Evolutionary conservation across 1,140 invertebrate species (phyloP), one percentile per base, ranked within the genome.

Genomic region (Lerema accius): DNA sequence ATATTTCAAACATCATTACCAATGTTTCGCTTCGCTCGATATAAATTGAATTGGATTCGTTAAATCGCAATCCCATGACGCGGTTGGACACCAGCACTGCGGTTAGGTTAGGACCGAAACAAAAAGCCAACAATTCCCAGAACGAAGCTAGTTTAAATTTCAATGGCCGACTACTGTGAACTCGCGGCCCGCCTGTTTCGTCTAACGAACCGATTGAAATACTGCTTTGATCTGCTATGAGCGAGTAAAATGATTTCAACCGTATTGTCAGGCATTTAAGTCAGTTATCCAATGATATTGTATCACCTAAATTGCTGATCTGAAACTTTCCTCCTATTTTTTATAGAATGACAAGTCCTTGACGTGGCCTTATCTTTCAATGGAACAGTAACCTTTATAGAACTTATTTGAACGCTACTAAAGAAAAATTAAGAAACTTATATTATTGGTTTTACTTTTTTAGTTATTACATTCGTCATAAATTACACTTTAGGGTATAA

Each of bases 181-280:
- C 64, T 45, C 42, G 42, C 67, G 60, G 59, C 74, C 43, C 55
- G 55, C 42, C 55, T 45, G 65, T 76, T 77, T 77, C 63, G 69
- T 76, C 73, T 74, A 78, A 81, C 76, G 73, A 82, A 82, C 76
- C 73, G 77, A 80, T 82, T 75, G 77, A 78, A 80, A 82, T 78
- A 79, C 72, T 69, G 68, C 75, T 80, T 78, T 75, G 71, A 74
- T 73, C 69, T 69, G 17, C 4, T 42, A 32, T 5, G 16, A 15
- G 39, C 23, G 35, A 35, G 35, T 45, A 73, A 61, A 67, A 39
- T 23, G 63, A 23, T 26, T 75, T 46, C 7, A 58, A 35, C 14
- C 7, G 0, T 55, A 59, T 46, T 46, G n/a, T 14, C 1, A 6
- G 7, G 26, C 0, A n/a, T 15, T 43, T 46, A 39, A n/a, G 16